Conservation (phyloP, 2,888 invertebrate species). For the Mycogona germanica region DNA sequence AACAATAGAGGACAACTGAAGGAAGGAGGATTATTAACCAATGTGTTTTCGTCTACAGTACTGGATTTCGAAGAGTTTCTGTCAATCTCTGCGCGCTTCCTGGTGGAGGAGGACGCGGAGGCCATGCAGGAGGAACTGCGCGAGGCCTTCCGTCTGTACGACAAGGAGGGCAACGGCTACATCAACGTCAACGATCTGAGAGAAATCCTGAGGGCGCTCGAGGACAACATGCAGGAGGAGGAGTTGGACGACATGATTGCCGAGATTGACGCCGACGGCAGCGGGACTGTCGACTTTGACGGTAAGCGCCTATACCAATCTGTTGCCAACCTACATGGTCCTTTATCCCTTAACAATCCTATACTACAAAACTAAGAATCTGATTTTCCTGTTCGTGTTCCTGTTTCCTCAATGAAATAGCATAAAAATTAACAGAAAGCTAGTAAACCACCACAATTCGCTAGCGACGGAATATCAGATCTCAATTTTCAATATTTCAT, state of each 20-base stretch:
- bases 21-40: constrained; percentile 96
- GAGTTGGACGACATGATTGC: constrained; percentile 96
- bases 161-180: constrained; percentile 92
- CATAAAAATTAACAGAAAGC: too few relatives aligned
- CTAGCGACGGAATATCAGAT: too few relatives aligned
- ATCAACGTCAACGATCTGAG: constrained; percentile 84
- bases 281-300: constrained; percentile 98
- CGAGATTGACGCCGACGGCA: constrained; percentile 96
- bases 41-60: too few relatives aligned
- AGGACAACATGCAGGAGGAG: constrained; percentile 87
- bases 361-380: too few relatives aligned
- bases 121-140: constrained; percentile 95
- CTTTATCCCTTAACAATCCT: too few relatives aligned
- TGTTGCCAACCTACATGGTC: too few relatives aligned
- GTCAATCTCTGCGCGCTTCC: constrained; percentile 89
- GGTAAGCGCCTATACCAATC: constrained; percentile 52
- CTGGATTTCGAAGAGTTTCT: constrained; percentile 95
- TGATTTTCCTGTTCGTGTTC: too few relatives aligned
- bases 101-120: constrained; percentile 95
- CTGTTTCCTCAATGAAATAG: too few relatives aligned
- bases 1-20: constrained; percentile 33
- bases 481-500: too few relatives aligned
- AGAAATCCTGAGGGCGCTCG: constrained; percentile 89
- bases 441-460: too few relatives aligned
- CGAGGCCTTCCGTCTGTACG: constrained; percentile 97